Evolutionary conservation across 2,888 invertebrate genomes (phyloP).

Genomic region (Cylloceria caligata): DNA sequence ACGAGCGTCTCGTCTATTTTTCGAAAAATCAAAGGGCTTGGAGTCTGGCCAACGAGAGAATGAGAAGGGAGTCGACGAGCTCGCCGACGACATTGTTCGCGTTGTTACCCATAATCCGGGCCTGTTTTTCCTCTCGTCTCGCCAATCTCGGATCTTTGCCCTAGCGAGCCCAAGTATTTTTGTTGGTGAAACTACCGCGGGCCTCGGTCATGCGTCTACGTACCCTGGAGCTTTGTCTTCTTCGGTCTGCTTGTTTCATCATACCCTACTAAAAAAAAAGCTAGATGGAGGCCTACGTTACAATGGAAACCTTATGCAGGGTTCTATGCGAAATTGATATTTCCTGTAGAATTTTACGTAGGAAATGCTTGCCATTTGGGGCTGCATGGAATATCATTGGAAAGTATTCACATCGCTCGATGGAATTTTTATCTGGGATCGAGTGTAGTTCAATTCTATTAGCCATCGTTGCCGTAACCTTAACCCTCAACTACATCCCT

Average conservation of each 20-base stretch:
- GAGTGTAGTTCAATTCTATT: background rate
- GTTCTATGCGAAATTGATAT: background rate
- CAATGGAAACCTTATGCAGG: background rate
- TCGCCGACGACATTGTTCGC: conserved; percentile 68
- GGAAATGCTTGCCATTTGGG: background rate
- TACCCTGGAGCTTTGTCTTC: conserved; percentile 32
- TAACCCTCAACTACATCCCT: no score
- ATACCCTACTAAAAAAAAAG: background rate
- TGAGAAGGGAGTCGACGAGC: conserved; percentile 64
- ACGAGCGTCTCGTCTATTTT: conserved; percentile 63
- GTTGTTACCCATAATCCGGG: conserved; percentile 65
- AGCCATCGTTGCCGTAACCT: background rate
- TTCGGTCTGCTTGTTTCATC: conserved; percentile 21
- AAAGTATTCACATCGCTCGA: no score
- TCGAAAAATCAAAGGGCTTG: conserved; percentile 71
- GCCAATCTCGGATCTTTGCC: conserved; percentile 53
- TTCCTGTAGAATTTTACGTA: background rate
- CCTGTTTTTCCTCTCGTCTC: conserved; percentile 47
- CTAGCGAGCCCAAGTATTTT: conserved; percentile 18
- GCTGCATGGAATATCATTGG: background rate
- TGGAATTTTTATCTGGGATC: background rate
- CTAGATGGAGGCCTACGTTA: background rate
- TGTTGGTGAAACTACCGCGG: conserved; percentile 13
- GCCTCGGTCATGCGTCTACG: conserved; percentile 17
- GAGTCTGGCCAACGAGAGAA: conserved; percentile 67